Base-by-base conservation (phyloP, 2,888 invertebrate genomes). In the Plusia festucae region DNA sequence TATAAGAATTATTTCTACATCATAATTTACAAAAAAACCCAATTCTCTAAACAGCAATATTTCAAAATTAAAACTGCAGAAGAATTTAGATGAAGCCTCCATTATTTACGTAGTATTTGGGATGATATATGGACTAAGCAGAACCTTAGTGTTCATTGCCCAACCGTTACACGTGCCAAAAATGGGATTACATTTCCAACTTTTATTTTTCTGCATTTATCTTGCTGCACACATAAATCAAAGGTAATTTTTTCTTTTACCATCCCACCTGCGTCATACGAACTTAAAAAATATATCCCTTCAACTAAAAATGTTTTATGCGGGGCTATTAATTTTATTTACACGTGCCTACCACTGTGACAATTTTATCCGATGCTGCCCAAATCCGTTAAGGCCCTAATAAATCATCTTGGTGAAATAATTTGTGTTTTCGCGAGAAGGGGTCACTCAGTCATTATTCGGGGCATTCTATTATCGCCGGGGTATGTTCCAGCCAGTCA, bases 361-460 rank as follows among this genome's bases (percentile, higher is more conserved):
- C 71, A 78, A 76, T 82, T 81, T 86, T 87, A 85, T 85, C 85
- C 83, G 73, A 79, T 76, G 73, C 78, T 78, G 73, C 82, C 79
- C 73, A 81, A 88, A 85, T 88, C 85, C 87, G 88, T 85, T 85
- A 81, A 85, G 75, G 78, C 85, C 82, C 68, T 83, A 82, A 92
- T 91, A 91, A 91, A 92, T 93, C 91, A 90, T 85, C 79, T 60
- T 70, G 83, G 79, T 81, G 81, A 80, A 86, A 86, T 89, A 90
- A 91, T 90, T 90, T 84, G 85, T 88, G 86, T 86, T 90, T 90
- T 89, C 82, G 75, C 77, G 77, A 32, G 78, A 79, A 79, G 74
- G 77, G 84, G 83, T 82, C 86, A 84, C 80, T 85, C 81, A 49
- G 87, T 85, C 87, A 86, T 86, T 86, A 83, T 76, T 72, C 65